Percentiles rank a stretch among this genome's conserved stretches.
phyloP scores from a whole-genome alignment of 2,888 invertebrate genomes.

The Drosophila kanekoi region DNA sequence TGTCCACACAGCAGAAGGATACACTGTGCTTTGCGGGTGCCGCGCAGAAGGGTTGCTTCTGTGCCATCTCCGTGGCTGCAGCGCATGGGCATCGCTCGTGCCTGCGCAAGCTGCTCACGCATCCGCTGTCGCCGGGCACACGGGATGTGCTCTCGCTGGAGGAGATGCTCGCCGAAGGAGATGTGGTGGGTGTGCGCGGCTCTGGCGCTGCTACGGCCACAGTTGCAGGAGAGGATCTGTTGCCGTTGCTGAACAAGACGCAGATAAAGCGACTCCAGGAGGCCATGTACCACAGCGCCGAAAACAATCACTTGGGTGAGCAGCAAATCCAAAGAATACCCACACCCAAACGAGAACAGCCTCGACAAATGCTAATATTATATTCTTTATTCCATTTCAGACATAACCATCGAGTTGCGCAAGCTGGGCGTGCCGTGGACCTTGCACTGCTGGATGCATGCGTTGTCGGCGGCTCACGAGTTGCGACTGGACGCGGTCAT shows the following conservation, averaged over 20 bases:
- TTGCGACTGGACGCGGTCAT: constrained; percentile 93
- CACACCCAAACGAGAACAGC: no score
- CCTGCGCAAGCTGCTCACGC: constrained; percentile 91
- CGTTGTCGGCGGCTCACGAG: constrained; percentile 94
- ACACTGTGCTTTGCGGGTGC: constrained; percentile 94
- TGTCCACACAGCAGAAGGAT: constrained; percentile 93
- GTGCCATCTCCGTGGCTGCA: constrained; percentile 95
- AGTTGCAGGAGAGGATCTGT: constrained; percentile 75
- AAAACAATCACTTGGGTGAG: constrained; percentile 93
- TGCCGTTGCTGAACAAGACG: constrained; percentile 89
- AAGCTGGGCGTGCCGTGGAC: constrained; percentile 96
- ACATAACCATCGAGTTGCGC: constrained; percentile 94
- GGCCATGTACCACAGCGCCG: constrained; percentile 97
- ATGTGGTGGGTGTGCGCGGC: constrained; percentile 75
- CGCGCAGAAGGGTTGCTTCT: constrained; percentile 94
- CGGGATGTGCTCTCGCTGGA: constrained; percentile 93
- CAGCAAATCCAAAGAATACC: neutral
- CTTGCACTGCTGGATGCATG: constrained; percentile 96
- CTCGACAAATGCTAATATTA: neutral
- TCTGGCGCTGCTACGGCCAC: constrained; percentile 72
- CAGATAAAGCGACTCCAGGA: constrained; percentile 95
- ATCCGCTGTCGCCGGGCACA: constrained; percentile 88
- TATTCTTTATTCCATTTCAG: constrained; percentile 83
- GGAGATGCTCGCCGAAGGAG: constrained; percentile 95
- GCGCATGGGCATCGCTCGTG: constrained; percentile 93